These are phyloP conservation scores for Calliphora vomitoria DNA, from an alignment of 2,888 invertebrate species.

Conservation along the genomic window DNA sequence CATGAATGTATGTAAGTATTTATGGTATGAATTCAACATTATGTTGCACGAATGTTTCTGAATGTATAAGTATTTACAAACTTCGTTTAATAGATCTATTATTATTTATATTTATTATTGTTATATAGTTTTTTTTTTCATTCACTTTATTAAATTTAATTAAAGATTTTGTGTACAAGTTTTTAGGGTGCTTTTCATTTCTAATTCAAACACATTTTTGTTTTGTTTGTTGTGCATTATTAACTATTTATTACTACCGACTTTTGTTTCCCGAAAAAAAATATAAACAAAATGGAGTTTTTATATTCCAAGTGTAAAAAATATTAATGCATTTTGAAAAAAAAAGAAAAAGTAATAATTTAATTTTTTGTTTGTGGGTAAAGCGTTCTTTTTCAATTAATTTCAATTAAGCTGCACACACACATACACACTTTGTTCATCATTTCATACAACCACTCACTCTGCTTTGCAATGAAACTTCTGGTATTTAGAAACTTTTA, in stretches of 20 bases:
- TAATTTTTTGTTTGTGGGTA: constrained; percentile 9
- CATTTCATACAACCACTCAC: not conserved
- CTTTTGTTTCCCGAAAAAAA: constrained; percentile 15
- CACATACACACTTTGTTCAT: not conserved
- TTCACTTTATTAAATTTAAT: constrained; percentile 73
- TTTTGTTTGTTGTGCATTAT: constrained; percentile 52
- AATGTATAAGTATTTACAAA: constrained; percentile 18
- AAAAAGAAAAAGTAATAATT: constrained; percentile 2
- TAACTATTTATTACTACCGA: constrained; percentile 50
- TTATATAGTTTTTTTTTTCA: constrained; percentile 39
- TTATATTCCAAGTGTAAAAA: constrained; percentile 43
- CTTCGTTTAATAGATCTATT: constrained; percentile 56
- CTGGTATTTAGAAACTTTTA: constrained; percentile 2
- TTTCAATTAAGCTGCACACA: constrained; percentile 70
- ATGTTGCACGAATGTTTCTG: constrained; percentile 11
- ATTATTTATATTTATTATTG: constrained; percentile 46
- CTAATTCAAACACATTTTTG: constrained; percentile 66
- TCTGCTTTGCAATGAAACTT: constrained; percentile 4
- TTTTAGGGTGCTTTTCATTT: constrained; percentile 62
- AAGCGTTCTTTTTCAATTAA: constrained; percentile 71
- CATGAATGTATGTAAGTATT: not conserved
- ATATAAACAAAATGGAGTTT: constrained; percentile 40
- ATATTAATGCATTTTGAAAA: constrained; percentile 59
- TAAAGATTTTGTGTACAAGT: constrained; percentile 62
- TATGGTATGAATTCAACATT: not conserved